These are phyloP conservation scores for Drosophila crucigera DNA, from an alignment of 2,888 invertebrate species.

Conservation along the genomic window DNA sequence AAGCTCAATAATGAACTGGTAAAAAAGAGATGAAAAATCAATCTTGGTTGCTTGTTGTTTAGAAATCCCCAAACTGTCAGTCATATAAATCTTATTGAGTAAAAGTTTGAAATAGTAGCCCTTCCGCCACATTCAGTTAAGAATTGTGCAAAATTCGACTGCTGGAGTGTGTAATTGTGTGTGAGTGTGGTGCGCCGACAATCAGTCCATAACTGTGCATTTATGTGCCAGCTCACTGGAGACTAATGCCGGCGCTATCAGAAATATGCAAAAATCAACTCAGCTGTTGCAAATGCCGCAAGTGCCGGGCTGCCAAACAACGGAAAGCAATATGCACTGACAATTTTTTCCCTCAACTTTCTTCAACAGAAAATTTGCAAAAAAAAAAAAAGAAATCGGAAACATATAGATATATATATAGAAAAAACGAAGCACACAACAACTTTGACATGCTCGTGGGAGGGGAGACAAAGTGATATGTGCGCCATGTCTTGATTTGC, in stretches of 20 bases:
- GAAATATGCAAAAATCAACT: slow-evolving; percentile 78
- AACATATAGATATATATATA: slow-evolving; percentile 1
- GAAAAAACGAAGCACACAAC: slow-evolving; percentile 28
- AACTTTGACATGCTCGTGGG: slow-evolving; percentile 64
- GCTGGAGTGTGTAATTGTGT: not conserved
- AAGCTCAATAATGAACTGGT: slow-evolving; percentile 13
- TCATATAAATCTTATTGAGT: slow-evolving; percentile 69
- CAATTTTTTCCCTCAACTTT: slow-evolving; percentile 47
- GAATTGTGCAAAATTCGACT: slow-evolving; percentile 14
- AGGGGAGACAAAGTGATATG: slow-evolving; percentile 56
- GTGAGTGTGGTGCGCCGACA: slow-evolving; percentile 43
- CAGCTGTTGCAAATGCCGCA: slow-evolving; percentile 58
- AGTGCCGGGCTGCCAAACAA: slow-evolving; percentile 52
- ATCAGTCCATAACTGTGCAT: slow-evolving; percentile 75
- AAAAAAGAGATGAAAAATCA: slow-evolving; percentile 27
- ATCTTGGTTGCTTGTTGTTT: slow-evolving; percentile 24
- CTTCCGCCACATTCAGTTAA: slow-evolving; percentile 30
- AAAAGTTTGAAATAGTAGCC: slow-evolving; percentile 65
- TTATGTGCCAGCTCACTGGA: slow-evolving; percentile 75
- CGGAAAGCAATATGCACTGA: slow-evolving; percentile 66
- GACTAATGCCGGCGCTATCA: slow-evolving; percentile 75
- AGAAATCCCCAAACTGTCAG: slow-evolving; percentile 57
- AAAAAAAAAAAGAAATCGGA: not conserved
- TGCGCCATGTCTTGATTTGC: slow-evolving; percentile 78
- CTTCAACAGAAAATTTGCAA: slow-evolving; percentile 29